A percentile compares a stretch with the other conserved stretches of the same genome.
Evolutionary conservation across 2,888 invertebrate genomes (phyloP).

Genomic region (Limnephilus auricula): DNA sequence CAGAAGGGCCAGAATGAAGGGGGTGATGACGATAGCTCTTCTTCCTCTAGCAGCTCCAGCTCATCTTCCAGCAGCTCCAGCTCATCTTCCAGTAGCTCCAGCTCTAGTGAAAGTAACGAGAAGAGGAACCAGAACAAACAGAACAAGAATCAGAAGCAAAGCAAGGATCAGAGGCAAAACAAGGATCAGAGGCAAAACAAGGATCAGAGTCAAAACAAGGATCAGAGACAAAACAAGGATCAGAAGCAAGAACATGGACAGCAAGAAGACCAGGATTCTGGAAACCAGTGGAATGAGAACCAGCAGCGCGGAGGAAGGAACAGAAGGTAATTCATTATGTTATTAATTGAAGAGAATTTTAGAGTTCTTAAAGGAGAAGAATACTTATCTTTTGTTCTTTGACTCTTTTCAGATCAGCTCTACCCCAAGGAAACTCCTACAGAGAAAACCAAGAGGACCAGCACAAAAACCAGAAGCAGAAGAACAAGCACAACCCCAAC

Average conservation of each 20-base stretch:
- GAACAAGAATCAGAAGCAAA: background rate
- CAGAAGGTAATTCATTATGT: background rate
- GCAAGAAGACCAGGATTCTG: background rate
- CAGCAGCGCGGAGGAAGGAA: constrained; percentile 18
- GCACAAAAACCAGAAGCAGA: constrained; percentile 26
- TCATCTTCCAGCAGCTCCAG: constrained; percentile 62
- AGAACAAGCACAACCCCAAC: constrained; percentile 4
- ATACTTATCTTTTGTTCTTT: too few relatives aligned
- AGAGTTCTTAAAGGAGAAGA: too few relatives aligned
- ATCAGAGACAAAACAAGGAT: too few relatives aligned
- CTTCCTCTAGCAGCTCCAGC: constrained; percentile 64
- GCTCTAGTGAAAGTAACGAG: constrained; percentile 67
- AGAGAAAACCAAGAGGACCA: constrained; percentile 24
- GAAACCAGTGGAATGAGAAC: background rate
- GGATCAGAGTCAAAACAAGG: too few relatives aligned
- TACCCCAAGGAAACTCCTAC: constrained; percentile 31
- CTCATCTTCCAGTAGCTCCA: constrained; percentile 67
- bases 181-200: constrained; percentile 66
- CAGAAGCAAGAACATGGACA: background rate
- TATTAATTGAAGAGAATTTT: too few relatives aligned
- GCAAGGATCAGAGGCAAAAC: constrained; percentile 21
- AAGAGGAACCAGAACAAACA: background rate
- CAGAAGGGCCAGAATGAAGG: background rate
- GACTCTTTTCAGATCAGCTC: background rate
- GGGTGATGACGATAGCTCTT: constrained; percentile 67